These are phyloP conservation scores for Lasioglossum villosulum DNA, from an alignment of 2,888 invertebrate species.

Conservation along the genomic window DNA sequence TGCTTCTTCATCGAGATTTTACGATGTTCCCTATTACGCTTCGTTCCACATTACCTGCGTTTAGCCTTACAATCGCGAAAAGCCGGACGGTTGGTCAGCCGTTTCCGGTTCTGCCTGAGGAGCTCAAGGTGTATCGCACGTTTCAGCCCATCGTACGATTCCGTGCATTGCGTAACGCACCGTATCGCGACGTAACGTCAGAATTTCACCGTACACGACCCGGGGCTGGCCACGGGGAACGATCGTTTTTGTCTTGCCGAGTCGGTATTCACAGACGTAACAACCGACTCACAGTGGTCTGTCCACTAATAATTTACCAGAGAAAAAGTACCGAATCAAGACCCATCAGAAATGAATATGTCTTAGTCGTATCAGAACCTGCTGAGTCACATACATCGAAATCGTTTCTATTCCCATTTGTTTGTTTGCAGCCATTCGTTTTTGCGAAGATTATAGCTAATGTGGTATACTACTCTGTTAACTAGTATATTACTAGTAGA, in stretches of 20 bases:
- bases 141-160: slow-evolving; percentile 18
- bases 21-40: background rate
- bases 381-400: background rate
- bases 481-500: too few relatives aligned
- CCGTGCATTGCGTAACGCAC: slow-evolving; percentile 48
- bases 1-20: background rate
- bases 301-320: background rate
- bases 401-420: background rate
- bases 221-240: slow-evolving; percentile 33
- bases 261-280: slow-evolving; percentile 34
- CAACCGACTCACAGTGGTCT: background rate
- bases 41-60: background rate
- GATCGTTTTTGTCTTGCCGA: slow-evolving; percentile 47
- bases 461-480: too few relatives aligned
- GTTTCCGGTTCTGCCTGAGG: slow-evolving; percentile 11
- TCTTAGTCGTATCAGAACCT: background rate
- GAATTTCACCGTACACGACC: slow-evolving; percentile 52
- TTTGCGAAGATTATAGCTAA: background rate
- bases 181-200: slow-evolving; percentile 50
- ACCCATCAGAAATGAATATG: background rate
- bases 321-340: background rate
- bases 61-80: background rate
- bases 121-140: slow-evolving; percentile 33
- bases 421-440: background rate
- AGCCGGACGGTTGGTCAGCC: background rate